phyloP scores from a whole-genome alignment of 2,113 vertebrate genomes.

The Brachyhypopomus occidentalis region DNA sequence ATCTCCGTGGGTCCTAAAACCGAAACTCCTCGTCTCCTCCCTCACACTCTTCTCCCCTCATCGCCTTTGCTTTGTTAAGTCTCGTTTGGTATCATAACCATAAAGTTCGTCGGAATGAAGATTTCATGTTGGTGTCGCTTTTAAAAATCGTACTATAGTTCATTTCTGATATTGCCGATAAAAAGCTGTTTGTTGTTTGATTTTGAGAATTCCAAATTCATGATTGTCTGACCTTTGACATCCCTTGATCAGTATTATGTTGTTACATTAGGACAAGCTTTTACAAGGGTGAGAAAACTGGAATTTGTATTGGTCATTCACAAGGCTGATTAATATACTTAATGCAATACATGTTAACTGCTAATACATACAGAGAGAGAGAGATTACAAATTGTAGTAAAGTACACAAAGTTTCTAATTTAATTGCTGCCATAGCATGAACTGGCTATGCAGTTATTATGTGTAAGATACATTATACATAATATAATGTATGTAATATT shows the following conservation, averaged over 20 bases:
- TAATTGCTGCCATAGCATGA: too few relatives aligned
- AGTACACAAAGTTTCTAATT: too few relatives aligned
- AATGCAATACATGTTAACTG: too few relatives aligned
- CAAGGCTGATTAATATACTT: too few relatives aligned
- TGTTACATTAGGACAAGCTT: conserved; percentile 65
- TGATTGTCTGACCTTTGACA: conserved; percentile 68
- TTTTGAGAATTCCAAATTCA: conserved; percentile 56
- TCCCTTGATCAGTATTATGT: conserved; percentile 68
- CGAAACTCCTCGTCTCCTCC: not conserved
- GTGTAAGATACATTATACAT: too few relatives aligned
- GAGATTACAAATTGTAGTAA: too few relatives aligned
- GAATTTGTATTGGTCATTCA: too few relatives aligned
- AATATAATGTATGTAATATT: too few relatives aligned
- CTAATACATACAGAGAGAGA: too few relatives aligned
- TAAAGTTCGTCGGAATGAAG: not conserved
- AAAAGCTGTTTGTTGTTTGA: conserved; percentile 23
- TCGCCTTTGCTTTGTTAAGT: conserved; percentile 2
- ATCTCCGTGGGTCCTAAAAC: conserved; percentile 1
- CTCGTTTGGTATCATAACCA: not conserved
- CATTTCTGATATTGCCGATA: conserved; percentile 63
- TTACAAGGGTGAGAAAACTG: too few relatives aligned
- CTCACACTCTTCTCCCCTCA: not conserved
- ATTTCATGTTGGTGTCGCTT: conserved; percentile 60
- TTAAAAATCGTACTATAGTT: conserved; percentile 47
- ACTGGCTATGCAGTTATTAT: too few relatives aligned